Conservation (phyloP, 53 echinoderm and acorn worm species). For the Paelopatides confundens region DNA sequence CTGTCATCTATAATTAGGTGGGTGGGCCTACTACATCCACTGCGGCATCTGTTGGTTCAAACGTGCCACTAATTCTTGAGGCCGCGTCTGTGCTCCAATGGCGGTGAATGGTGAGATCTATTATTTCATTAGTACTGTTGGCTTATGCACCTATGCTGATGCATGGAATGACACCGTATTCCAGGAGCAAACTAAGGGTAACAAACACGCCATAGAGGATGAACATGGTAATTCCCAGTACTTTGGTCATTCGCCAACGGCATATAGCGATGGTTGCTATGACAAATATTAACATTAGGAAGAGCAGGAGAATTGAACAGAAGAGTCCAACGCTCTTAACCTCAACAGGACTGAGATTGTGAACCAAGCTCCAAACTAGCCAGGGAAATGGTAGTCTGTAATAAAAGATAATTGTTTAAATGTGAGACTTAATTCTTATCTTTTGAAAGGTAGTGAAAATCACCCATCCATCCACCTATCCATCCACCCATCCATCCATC, state of each 20-base stretch:
- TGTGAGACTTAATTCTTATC: too few relatives aligned
- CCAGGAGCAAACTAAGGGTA: constrained; percentile 73
- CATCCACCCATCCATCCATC: too few relatives aligned
- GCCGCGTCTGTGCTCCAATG: too few relatives aligned
- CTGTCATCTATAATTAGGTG: too few relatives aligned
- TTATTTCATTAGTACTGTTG: too few relatives aligned
- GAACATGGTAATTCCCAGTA: constrained; percentile 81
- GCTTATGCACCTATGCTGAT: background rate
- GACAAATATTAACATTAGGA: constrained; percentile 89
- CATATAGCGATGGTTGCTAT: constrained; percentile 80
- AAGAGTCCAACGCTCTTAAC: constrained; percentile 84
- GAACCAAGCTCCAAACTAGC: constrained; percentile 72
- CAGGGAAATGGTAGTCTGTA: constrained; percentile 95
- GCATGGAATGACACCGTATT: constrained; percentile 62
- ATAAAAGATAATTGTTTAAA: too few relatives aligned
- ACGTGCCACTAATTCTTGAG: too few relatives aligned
- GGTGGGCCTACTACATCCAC: too few relatives aligned
- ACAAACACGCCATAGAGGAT: constrained; percentile 80
- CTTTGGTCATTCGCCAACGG: constrained; percentile 92
- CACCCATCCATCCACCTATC: too few relatives aligned
- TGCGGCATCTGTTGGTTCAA: too few relatives aligned
- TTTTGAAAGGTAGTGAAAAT: too few relatives aligned
- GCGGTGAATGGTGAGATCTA: too few relatives aligned
- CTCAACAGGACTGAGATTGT: constrained; percentile 30
- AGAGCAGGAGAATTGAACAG: constrained; percentile 95